phyloP scores from a whole-genome alignment of 2,888 invertebrate genomes.

The Zaprionus bogoriensis region DNA sequence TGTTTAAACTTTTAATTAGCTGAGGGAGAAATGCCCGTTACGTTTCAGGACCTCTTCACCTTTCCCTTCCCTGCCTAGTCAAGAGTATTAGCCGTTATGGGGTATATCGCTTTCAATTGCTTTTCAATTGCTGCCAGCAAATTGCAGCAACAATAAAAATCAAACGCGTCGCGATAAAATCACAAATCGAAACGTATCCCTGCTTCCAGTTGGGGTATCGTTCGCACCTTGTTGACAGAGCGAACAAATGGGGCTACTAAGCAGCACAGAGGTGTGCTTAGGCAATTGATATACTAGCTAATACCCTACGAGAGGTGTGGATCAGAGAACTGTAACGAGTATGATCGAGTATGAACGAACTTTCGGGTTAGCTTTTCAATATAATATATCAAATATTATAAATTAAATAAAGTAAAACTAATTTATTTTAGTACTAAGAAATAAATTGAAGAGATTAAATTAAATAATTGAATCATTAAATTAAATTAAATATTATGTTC shows the following conservation, averaged over 20 bases:
- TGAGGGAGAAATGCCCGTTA: background rate
- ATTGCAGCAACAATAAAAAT: conserved; percentile 53
- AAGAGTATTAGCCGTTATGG: conserved; percentile 23
- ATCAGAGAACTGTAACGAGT: too few species aligned
- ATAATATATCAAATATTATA: too few species aligned
- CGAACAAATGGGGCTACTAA: conserved; percentile 26
- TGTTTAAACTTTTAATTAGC: conserved; percentile 56
- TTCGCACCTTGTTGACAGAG: conserved; percentile 39
- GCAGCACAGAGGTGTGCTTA: background rate
- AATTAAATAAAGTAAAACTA: too few species aligned
- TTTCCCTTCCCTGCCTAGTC: background rate
- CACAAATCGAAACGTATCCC: conserved; percentile 45
- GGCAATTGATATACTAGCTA: background rate
- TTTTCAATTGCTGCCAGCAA: conserved; percentile 57
- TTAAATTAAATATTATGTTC: background rate
- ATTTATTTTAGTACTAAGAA: background rate
- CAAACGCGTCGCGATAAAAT: conserved; percentile 52
- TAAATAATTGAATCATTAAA: background rate
- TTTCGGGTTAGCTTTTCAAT: too few species aligned
- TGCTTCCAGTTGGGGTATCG: background rate
- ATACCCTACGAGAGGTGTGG: too few species aligned
- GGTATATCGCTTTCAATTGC: conserved; percentile 51
- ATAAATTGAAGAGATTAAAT: background rate
- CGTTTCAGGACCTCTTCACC: background rate
- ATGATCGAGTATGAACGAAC: too few species aligned